These are phyloP conservation scores for Harpagifer antarcticus DNA, from an alignment of 2,797 vertebrate genomes.

Conservation along the genomic window DNA sequence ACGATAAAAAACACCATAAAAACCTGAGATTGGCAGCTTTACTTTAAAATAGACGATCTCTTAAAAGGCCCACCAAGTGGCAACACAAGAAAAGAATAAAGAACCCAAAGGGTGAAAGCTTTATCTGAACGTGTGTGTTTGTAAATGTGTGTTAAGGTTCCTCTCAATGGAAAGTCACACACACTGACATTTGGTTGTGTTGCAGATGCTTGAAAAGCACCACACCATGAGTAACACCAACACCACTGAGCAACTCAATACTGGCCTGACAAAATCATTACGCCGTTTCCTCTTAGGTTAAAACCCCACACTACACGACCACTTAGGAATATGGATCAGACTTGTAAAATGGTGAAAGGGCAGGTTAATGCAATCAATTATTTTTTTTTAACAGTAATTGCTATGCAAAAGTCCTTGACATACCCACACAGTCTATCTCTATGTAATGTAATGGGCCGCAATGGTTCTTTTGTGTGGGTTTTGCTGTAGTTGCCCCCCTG, in stretches of 20 bases:
- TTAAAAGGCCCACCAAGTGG: background rate
- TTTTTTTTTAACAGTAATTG: slow-evolving; percentile 81
- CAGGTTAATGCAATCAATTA: slow-evolving; percentile 80
- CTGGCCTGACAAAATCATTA: slow-evolving; percentile 73
- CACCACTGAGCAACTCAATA: slow-evolving; percentile 66
- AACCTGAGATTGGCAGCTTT: background rate
- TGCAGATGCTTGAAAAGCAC: slow-evolving; percentile 58
- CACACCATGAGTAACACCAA: slow-evolving; percentile 62
- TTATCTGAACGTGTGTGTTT: background rate
- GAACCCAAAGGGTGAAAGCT: background rate
- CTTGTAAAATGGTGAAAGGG: slow-evolving; percentile 76
- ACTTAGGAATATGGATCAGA: slow-evolving; percentile 79
- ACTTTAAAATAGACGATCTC: background rate
- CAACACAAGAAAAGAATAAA: background rate
- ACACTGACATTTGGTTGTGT: slow-evolving; percentile 60
- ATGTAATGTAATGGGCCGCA: slow-evolving; percentile 61
- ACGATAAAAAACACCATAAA: background rate
- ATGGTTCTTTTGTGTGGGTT: slow-evolving; percentile 66
- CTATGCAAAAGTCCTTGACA: slow-evolving; percentile 70
- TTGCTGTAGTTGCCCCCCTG: slow-evolving; percentile 43
- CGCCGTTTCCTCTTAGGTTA: slow-evolving; percentile 69
- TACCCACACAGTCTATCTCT: slow-evolving; percentile 68
- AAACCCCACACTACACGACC: slow-evolving; percentile 61
- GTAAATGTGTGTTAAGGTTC: slow-evolving; percentile 2
- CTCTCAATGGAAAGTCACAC: slow-evolving; percentile 43